Base-by-base conservation (phyloP, 2,113 vertebrate species). In the Thinocorus orbignyianus region DNA sequence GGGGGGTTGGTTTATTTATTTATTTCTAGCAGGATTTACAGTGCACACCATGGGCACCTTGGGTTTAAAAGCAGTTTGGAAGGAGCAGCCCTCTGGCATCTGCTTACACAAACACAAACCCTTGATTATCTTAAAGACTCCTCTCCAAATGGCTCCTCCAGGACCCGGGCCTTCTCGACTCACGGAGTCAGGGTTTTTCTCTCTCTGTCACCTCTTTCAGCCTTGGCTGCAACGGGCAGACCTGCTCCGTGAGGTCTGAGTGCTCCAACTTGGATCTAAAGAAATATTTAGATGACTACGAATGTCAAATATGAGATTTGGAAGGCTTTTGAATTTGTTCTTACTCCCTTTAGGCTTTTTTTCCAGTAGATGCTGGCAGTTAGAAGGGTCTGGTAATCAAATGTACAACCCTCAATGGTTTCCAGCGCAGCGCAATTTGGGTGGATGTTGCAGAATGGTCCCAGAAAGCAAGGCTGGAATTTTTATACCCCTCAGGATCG, bases 201-300 rank as follows among this genome's bases (percentile, higher is more conserved):
- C 44, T 72, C 37, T 14, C 26, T 35, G 19, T 46, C 52, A 15
- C 37, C 91, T 55, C 61, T 28, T 51, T 30, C 28, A 93, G 62
- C 78, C 68, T 18, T 7, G 0, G 15, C 72, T 37, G 58, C 37
- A 80, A n/a, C 37, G 39, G 17, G 15, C 41, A 23, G 33, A 12
- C 9, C 35, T 39, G 30, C 15, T 30, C 2, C 1, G 44, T 0
- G 8, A 1, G 26, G 37, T 51, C 51, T 0, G 1, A 54, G 18
- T 1, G 15, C 33, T 49, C 15, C 77, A 30, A 3, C 70, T 42
- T 39, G 28, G 48, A 69, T 41, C 13, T 20, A n/a, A 60, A 70
- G n/a, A 58, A 35, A 18, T 15, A 2, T 68, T 80, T 7, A 64
- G 51, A 55, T 22, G 5, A 17, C 41, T 13, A 13, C 3, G 8